Evolutionary conservation across 2,113 vertebrate genomes (phyloP).

Genomic region (Alligator sinensis): DNA sequence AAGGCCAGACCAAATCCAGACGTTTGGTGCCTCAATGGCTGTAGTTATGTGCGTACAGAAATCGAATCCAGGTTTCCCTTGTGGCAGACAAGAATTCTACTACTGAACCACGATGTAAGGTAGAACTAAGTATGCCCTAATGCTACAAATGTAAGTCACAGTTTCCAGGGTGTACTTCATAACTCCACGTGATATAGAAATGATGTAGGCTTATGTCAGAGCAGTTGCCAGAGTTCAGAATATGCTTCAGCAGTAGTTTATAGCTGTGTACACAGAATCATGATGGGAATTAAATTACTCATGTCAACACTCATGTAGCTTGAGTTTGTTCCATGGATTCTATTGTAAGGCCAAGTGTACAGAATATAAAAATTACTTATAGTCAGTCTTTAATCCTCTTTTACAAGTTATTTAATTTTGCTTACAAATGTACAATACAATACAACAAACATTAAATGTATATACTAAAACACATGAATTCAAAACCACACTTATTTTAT

Average conservation of each 20-base stretch:
- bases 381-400: slow-evolving; percentile 42
- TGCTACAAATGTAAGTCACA: not conserved
- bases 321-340: not conserved
- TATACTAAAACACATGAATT: slow-evolving; percentile 70
- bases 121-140: not conserved
- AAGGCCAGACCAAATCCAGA: no score
- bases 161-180: not conserved
- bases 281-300: not conserved
- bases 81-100: no score
- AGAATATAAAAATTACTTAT: not conserved
- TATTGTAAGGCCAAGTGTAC: not conserved
- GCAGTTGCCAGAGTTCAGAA: not conserved
- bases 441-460: slow-evolving; percentile 60
- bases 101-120: no score
- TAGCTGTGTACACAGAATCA: not conserved
- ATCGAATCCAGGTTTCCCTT: no score
- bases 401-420: slow-evolving; percentile 64
- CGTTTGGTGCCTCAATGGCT: no score
- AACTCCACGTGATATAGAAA: not conserved
- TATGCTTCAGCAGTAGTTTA: not conserved
- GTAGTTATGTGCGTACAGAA: no score
- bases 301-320: not conserved
- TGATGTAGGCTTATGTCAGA: not conserved
- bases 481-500: slow-evolving; percentile 72
- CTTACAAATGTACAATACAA: not conserved